Base-by-base conservation (phyloP, 2,888 invertebrate genomes). In the Hoplodrina ambigua region DNA sequence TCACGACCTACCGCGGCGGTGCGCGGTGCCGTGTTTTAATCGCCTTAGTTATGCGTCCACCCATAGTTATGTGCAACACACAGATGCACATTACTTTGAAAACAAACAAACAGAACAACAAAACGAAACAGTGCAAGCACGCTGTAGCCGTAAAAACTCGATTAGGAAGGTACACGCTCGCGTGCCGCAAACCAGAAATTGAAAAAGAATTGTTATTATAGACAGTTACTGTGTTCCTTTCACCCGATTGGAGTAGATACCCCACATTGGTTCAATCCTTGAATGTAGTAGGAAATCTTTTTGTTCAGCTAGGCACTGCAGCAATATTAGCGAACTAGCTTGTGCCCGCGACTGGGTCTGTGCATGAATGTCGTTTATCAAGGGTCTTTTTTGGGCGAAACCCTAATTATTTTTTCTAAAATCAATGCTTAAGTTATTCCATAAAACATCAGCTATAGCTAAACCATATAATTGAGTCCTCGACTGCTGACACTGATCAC, bases 171-270 rank as follows among this genome's bases (percentile, higher is more conserved):
- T 76, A 69, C 66, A 56, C 69, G 61, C 73, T 70, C 68, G 81
- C 75, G 74, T 75, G 73, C 71, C 17, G 61, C 41, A 62, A 63
- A 63, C 71, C 68, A 46, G 30, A 61, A 76, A 84, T 79, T 73
- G 85, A 72, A 71, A 81, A 83, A 73, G 77, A 63, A 85, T 84
- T 72, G 85, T 78, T 83, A 80, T 80, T 80, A 68, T 70, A 63
- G n/a, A 46, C 80, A 59, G 72, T 82, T 62, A 69, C 81, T 59
- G 69, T 25, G 54, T 71, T 68, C 62, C 52, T 82, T 82, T 49
- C 41, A 69, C 46, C 25, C 54, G 57, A 81, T 82, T 68, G 66
- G 62, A 58, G 20, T 54, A 33, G 17, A 44, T 49, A 62, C 33
- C 2, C 25, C 57, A 46, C 57, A 55, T 71, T 63, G 50, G 49